These are phyloP conservation scores for Drosophila insularis DNA, from an alignment of 1,140 invertebrate species.

Conservation along the genomic window DNA sequence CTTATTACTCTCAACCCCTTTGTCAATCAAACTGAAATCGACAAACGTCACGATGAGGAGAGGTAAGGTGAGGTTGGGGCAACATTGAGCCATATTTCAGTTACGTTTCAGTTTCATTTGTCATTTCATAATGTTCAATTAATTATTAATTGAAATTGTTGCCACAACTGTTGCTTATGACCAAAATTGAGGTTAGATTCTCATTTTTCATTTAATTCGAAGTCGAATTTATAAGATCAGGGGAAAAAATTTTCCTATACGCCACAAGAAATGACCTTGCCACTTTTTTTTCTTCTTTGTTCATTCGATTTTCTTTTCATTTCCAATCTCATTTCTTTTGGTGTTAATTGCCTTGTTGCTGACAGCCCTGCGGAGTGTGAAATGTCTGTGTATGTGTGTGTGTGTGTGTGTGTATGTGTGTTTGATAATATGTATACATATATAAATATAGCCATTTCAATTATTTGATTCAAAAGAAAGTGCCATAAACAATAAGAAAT, in stretches of 20 bases:
- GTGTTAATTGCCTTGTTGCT: constrained; percentile 44
- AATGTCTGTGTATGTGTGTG: background rate
- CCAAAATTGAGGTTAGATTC: background rate
- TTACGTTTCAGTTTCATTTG: background rate
- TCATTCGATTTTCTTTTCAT: background rate
- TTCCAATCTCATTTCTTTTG: background rate
- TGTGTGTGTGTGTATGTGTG: background rate
- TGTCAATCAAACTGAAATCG: too few relatives aligned
- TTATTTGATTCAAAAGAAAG: too few relatives aligned
- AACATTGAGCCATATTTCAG: background rate
- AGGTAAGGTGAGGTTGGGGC: background rate
- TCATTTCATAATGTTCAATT: background rate
- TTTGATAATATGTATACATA: background rate
- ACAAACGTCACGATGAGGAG: background rate
- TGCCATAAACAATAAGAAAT: too few relatives aligned
- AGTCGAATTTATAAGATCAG: background rate
- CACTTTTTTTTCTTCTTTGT: constrained; percentile 15
- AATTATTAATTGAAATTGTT: constrained; percentile 1
- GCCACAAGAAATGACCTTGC: background rate
- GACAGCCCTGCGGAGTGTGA: constrained; percentile 17
- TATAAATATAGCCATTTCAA: background rate
- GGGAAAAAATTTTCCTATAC: background rate
- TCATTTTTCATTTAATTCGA: background rate
- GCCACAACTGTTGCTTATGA: background rate
- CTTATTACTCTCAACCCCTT: too few relatives aligned